Conservation (phyloP, 53 echinoderm and acorn worm genomes). For the Astropecten irregularis region DNA sequence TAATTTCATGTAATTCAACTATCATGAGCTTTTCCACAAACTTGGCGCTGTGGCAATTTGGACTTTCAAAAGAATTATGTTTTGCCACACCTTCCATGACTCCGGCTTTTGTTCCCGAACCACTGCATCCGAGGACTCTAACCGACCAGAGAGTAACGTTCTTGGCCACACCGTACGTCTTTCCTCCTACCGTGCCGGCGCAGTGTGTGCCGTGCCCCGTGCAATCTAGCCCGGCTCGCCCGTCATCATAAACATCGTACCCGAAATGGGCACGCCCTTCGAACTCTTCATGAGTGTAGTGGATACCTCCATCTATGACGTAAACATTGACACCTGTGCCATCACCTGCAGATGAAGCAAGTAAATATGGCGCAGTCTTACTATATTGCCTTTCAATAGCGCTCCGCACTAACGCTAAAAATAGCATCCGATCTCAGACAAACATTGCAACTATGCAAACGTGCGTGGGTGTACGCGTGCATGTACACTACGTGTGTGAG, state of each 20-base stretch:
- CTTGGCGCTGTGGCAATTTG: no score
- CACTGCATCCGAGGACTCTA: conserved; percentile 43
- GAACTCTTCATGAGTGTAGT: conserved; percentile 56
- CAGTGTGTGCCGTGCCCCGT: conserved; percentile 63
- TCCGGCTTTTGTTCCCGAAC: conserved; percentile 19
- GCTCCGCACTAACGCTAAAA: no score
- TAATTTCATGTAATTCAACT: no score
- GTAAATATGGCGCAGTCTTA: no score
- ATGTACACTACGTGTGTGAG: no score
- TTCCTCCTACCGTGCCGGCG: conserved; percentile 57
- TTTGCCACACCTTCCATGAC: conserved; percentile 55
- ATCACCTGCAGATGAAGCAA: conserved; percentile 27
- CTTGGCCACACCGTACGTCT: conserved; percentile 56
- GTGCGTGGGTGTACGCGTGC: no score
- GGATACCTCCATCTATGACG: conserved; percentile 57
- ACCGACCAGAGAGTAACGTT: conserved; percentile 43
- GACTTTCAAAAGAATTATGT: no score
- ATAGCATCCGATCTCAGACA: no score
- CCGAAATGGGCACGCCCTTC: conserved; percentile 49
- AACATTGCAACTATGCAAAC: no score
- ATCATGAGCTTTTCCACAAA: no score
- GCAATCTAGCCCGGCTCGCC: conserved; percentile 52
- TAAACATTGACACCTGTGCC: conserved; percentile 50
- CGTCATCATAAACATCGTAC: conserved; percentile 39
- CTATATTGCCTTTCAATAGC: no score